Conservation (phyloP, 92 coral and sea anemone genomes). For the Virgularia gustaviana region DNA sequence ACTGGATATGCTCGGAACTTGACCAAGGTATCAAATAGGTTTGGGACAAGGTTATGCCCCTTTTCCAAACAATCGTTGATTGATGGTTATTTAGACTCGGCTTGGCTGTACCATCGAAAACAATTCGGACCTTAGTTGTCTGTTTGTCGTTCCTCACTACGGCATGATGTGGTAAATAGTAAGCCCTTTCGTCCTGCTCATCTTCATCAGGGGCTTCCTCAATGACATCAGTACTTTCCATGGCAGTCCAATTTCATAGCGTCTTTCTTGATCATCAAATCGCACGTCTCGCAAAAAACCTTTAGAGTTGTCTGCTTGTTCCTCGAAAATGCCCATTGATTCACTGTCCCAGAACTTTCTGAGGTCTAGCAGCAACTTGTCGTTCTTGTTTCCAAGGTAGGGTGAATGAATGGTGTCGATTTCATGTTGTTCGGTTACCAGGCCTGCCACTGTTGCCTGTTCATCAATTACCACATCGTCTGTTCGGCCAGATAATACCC, state of each 20-base stretch:
- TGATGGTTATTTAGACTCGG: no score
- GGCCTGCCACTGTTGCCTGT: not conserved
- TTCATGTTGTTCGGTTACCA: conserved; percentile 12
- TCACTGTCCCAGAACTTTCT: conserved; percentile 20
- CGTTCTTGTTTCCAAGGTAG: conserved; percentile 5
- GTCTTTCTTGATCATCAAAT: not conserved
- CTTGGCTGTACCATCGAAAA: no score
- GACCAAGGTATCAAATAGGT: no score
- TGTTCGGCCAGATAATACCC: conserved; percentile 23
- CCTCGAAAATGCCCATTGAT: conserved; percentile 1
- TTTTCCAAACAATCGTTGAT: no score
- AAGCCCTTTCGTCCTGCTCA: no score
- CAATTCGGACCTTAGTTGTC: no score
- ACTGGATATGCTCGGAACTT: no score
- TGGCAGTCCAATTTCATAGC: not conserved
- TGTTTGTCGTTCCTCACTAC: no score
- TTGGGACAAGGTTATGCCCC: no score
- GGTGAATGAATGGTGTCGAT: not conserved
- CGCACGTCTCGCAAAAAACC: not conserved
- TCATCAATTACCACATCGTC: not conserved
- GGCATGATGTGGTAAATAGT: no score
- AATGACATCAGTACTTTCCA: no score
- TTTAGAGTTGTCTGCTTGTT: not conserved
- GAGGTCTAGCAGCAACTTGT: not conserved
- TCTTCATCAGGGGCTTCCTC: no score